Evolutionary conservation across 2,113 vertebrate species (phyloP).

Genomic region (Elaphurus davidianus): DNA sequence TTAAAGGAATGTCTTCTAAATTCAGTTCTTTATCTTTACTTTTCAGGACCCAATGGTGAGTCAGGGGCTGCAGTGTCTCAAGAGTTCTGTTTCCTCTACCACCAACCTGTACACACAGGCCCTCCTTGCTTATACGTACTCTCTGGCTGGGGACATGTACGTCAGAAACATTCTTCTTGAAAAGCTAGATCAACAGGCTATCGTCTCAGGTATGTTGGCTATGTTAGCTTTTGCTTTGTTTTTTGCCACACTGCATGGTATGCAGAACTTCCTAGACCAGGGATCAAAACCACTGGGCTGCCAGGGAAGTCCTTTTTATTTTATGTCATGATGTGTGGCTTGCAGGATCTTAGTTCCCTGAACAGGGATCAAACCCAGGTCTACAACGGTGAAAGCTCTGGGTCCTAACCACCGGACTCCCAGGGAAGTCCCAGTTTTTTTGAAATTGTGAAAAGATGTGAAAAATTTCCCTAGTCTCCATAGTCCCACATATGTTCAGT

Average conservation of each 20-base stretch:
- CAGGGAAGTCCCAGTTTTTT: background rate
- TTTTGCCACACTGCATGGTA: background rate
- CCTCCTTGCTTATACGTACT: conserved; percentile 88
- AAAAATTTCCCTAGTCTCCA: background rate
- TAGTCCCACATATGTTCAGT: background rate
- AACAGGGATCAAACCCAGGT: background rate
- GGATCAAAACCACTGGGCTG: background rate
- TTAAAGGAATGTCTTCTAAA: background rate
- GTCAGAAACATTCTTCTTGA: conserved; percentile 48
- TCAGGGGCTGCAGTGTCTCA: conserved; percentile 83
- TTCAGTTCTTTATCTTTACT: background rate
- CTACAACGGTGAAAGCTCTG: background rate
- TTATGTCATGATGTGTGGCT: background rate
- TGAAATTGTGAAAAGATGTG: background rate
- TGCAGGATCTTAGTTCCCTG: background rate
- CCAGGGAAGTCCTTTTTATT: background rate
- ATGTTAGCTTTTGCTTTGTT: background rate
- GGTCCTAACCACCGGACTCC: background rate
- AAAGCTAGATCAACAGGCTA: conserved; percentile 61
- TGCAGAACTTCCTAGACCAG: background rate
- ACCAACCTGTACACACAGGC: conserved; percentile 86
- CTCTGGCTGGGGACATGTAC: conserved; percentile 78
- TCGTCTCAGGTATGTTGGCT: conserved; percentile 61
- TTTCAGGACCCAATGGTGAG: conserved; percentile 81
- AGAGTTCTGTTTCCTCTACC: conserved; percentile 51